Evolutionary conservation across 2,113 vertebrate species (phyloP).

Genomic region (Petrocephalus microphthalmus): DNA sequence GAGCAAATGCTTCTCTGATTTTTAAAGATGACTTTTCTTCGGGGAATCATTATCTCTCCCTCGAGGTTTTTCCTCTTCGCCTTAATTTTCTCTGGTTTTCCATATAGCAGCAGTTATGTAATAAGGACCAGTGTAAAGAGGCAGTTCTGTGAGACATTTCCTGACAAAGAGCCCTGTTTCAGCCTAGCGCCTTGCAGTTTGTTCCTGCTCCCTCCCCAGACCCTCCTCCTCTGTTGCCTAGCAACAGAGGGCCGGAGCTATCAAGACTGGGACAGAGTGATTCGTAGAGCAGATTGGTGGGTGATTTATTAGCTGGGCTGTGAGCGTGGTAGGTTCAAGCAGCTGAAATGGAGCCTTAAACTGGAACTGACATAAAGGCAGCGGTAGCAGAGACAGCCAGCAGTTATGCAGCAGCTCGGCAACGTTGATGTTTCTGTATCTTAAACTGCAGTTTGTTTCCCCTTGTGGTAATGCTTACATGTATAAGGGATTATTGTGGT

Average conservation of each 20-base stretch:
- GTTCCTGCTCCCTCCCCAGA: conserved; percentile 57
- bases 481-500: background rate
- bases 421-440: conserved; percentile 55
- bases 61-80: conserved; percentile 26
- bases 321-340: conserved; percentile 65
- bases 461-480: background rate
- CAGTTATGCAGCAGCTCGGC: conserved; percentile 24
- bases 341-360: conserved; percentile 72
- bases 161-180: conserved; percentile 71
- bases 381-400: conserved; percentile 37
- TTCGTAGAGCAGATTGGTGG: conserved; percentile 75
- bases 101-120: conserved; percentile 53
- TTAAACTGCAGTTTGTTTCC: conserved; percentile 13
- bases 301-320: conserved; percentile 83
- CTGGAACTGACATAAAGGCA: conserved; percentile 39
- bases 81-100: conserved; percentile 5
- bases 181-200: conserved; percentile 72
- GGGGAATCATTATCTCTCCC: conserved; percentile 46
- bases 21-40: conserved; percentile 47
- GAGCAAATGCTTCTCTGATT: conserved; percentile 43
- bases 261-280: conserved; percentile 69
- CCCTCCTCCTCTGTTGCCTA: conserved; percentile 72
- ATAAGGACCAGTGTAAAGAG: conserved; percentile 59
- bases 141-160: conserved; percentile 67
- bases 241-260: conserved; percentile 80